Evolutionary conservation across 2,113 vertebrate species (phyloP).

Genomic region (Perccottus glenii): DNA sequence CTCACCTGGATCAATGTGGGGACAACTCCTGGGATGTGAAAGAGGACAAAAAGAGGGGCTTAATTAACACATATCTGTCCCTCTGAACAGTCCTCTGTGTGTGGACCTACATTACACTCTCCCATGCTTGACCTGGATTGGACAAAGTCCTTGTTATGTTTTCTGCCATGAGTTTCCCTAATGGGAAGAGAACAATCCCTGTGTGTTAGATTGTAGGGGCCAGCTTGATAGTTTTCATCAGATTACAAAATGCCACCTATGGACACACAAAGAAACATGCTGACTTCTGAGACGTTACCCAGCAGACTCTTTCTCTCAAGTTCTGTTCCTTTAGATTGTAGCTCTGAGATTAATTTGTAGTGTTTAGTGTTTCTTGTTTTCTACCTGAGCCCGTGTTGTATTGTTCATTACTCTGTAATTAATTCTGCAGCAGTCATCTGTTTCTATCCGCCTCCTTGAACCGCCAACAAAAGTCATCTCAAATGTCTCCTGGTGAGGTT

Average conservation of each 20-base stretch:
- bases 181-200: conserved; percentile 59
- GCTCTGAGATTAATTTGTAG: not conserved
- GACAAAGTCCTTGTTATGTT: conserved; percentile 76
- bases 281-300: not conserved
- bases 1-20: conserved; percentile 66
- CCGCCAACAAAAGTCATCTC: conserved; percentile 3
- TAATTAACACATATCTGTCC: conserved; percentile 59
- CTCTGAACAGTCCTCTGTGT: conserved; percentile 64
- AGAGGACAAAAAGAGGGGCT: conserved; percentile 42
- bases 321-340: not conserved
- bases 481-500: conserved; percentile 2
- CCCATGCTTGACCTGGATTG: conserved; percentile 80
- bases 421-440: not conserved
- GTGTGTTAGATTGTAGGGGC: conserved; percentile 56
- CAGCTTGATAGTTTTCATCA: conserved; percentile 24
- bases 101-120: conserved; percentile 73
- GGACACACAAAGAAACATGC: conserved; percentile 11
- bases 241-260: not conserved
- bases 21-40: conserved; percentile 33
- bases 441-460: not conserved
- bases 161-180: conserved; percentile 64
- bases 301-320: not conserved
- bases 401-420: conserved; percentile 1
- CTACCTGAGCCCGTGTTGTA: no score
- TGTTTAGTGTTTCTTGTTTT: no score